phyloP scores from a whole-genome alignment of 92 coral and sea anemone species.

The Umimayanthus kanabou region DNA sequence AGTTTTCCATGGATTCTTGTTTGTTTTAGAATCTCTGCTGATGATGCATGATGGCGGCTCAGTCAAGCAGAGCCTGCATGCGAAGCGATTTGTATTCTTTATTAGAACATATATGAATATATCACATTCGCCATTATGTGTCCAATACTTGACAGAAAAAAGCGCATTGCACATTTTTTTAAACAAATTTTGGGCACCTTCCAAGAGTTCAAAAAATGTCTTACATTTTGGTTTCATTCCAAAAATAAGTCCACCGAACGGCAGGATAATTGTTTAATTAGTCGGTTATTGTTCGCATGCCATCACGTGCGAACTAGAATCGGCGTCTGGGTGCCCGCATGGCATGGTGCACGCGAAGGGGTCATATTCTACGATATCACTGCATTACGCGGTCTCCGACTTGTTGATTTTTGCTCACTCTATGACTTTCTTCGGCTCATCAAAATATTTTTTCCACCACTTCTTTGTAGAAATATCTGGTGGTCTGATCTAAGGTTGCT shows the following conservation, averaged over 20 bases:
- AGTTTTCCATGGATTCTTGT: not conserved
- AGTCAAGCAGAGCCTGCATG: not conserved
- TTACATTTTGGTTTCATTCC: not conserved
- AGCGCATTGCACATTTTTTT: not conserved
- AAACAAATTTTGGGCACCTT: not conserved
- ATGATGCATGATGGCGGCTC: not conserved
- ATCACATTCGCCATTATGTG: no score
- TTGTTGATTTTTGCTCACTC: not conserved
- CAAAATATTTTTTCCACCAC: not conserved
- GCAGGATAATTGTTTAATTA: no score
- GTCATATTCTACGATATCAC: not conserved
- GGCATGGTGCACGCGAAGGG: not conserved
- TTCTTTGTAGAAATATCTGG: not conserved
- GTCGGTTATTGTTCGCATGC: not conserved
- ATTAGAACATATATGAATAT: no score
- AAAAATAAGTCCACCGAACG: not conserved
- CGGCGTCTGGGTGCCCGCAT: not conserved
- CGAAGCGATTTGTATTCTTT: not conserved
- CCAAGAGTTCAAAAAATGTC: not conserved
- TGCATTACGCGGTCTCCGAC: not conserved
- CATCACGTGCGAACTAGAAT: not conserved
- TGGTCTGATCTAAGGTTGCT: no score
- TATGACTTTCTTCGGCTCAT: not conserved
- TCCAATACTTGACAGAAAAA: not conserved
- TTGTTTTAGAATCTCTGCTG: not conserved